Percentiles rank a stretch among this genome's conserved stretches.
Conservation (phyloP, 2,113 vertebrate species). For the Protobothrops mucrosquamatus region DNA sequence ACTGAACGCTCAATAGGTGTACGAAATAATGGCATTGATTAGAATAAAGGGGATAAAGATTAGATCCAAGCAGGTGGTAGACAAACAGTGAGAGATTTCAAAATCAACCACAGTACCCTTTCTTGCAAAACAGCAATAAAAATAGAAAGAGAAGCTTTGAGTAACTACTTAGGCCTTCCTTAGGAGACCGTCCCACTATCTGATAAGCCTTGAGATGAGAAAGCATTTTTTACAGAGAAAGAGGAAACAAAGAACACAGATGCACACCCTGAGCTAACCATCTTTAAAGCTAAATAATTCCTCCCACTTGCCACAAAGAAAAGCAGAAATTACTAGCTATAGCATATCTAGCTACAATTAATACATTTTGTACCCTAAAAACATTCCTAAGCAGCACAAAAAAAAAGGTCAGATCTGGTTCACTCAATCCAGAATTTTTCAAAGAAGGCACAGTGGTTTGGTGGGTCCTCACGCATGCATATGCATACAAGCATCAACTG, state of each 20-base stretch:
- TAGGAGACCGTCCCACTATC: background rate
- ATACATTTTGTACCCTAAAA: constrained; percentile 19
- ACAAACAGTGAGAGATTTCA: background rate
- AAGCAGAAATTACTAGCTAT: constrained; percentile 41
- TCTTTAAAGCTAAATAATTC: constrained; percentile 24
- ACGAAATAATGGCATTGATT: background rate
- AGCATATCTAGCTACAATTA: constrained; percentile 30
- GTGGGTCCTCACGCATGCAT: background rate
- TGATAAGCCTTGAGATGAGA: background rate
- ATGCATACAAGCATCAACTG: background rate
- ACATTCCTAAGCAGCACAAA: background rate
- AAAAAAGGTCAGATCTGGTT: background rate
- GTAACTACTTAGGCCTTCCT: background rate
- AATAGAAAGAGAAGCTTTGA: background rate
- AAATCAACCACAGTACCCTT: background rate
- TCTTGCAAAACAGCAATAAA: background rate
- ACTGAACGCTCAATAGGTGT: background rate
- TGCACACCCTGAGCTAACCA: background rate
- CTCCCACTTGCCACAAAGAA: constrained; percentile 7
- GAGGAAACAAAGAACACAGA: background rate
- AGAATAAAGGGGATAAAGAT: background rate
- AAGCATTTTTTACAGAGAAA: background rate
- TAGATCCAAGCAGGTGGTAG: background rate
- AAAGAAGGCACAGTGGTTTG: background rate
- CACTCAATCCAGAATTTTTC: constrained; percentile 13